Evolutionary conservation across 2,888 invertebrate genomes (phyloP).

Genomic region (Mellilla xanthometata): DNA sequence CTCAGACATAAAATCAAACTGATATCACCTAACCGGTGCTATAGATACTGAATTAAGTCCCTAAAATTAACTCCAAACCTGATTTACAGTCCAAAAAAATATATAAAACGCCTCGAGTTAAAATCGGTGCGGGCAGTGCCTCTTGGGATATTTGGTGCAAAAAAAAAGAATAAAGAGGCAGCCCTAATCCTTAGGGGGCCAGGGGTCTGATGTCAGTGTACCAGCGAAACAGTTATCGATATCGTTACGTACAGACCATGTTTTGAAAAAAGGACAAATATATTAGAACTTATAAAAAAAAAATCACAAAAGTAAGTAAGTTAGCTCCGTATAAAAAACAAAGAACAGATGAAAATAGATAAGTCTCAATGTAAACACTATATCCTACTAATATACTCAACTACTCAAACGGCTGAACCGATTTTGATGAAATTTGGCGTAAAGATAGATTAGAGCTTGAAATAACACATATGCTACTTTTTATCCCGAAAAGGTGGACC

Average conservation of each 20-base stretch:
- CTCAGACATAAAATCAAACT: constrained; percentile 18
- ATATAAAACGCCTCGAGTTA: constrained; percentile 28
- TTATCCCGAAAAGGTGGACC: too few relatives aligned
- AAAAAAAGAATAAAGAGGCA: constrained; percentile 45
- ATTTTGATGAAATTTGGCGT: too few relatives aligned
- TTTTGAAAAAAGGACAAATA: too few relatives aligned
- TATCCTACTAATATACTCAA: too few relatives aligned
- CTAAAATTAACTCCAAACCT: constrained; percentile 41
- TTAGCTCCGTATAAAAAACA: too few relatives aligned
- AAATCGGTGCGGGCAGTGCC: constrained; percentile 24
- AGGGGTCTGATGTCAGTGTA: constrained; percentile 13
- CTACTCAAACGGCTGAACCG: too few relatives aligned
- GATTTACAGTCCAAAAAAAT: constrained; percentile 43
- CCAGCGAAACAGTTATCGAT: constrained; percentile 10
- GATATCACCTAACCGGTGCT: constrained; percentile 17
- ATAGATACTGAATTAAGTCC: constrained; percentile 22
- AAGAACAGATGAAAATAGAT: too few relatives aligned
- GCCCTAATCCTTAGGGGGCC: constrained; percentile 47
- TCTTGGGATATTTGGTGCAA: constrained; percentile 41
- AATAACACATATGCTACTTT: too few relatives aligned
- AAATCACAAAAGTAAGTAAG: too few relatives aligned
- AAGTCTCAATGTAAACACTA: too few relatives aligned
- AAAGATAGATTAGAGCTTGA: too few relatives aligned
- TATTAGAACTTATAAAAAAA: too few relatives aligned
- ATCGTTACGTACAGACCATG: neutral